Conservation (phyloP, 2,888 invertebrate genomes). For the Phania funesta region DNA sequence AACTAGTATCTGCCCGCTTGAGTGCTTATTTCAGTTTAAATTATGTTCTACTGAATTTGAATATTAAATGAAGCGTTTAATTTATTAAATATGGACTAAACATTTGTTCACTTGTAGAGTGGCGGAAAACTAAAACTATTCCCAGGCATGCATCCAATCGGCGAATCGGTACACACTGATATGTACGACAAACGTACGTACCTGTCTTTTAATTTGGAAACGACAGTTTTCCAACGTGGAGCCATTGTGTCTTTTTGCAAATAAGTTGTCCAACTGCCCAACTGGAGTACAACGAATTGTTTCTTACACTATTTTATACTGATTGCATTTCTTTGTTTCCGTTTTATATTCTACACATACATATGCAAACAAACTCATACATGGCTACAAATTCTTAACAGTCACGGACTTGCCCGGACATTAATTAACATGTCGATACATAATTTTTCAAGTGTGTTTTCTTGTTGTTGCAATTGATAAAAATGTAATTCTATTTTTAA, state of each 20-base stretch:
- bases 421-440: no score
- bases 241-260: slow-evolving; percentile 69
- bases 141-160: no score
- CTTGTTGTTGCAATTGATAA: not conserved
- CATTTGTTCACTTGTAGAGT: no score
- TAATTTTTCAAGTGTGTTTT: not conserved
- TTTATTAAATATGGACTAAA: no score
- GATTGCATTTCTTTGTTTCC: not conserved
- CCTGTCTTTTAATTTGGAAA: slow-evolving; percentile 73
- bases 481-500: not conserved
- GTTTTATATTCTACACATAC: not conserved
- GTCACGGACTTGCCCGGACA: no score
- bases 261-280: not conserved
- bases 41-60: no score
- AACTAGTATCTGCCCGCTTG: no score
- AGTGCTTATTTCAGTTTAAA: no score
- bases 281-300: slow-evolving; percentile 4
- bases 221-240: slow-evolving; percentile 73
- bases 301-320: not conserved
- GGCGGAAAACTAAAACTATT: no score
- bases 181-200: slow-evolving; percentile 64
- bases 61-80: no score
- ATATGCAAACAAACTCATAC: not conserved
- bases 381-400: no score
- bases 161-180: no score